A percentile compares a stretch with the other conserved stretches of the same genome.
These are phyloP conservation scores for Zoroaster sp. DNA, from an alignment of 53 echinoderm and acorn worm species.

Conservation along the genomic window DNA sequence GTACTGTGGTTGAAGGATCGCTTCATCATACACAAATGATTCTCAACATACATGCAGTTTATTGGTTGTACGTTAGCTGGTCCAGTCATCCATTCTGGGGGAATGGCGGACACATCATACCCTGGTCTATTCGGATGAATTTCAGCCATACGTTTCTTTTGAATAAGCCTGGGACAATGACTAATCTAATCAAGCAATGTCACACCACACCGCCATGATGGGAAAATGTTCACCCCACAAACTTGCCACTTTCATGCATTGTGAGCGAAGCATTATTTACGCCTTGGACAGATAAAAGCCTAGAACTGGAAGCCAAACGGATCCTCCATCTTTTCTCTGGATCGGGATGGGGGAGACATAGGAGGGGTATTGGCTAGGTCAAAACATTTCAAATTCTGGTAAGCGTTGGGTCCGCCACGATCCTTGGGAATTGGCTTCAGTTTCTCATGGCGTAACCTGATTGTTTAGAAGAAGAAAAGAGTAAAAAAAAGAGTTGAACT, in stretches of 20 bases:
- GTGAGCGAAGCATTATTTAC: slow-evolving; percentile 19
- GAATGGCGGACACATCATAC: neutral
- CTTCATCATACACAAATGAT: too few relatives aligned
- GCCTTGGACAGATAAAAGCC: slow-evolving; percentile 61
- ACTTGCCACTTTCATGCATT: slow-evolving; percentile 1
- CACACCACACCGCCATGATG: neutral
- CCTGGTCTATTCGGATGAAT: neutral
- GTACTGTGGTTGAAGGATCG: too few relatives aligned
- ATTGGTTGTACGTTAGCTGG: neutral
- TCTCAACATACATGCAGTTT: neutral
- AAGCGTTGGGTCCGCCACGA: slow-evolving; percentile 88
- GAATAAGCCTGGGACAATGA: neutral
- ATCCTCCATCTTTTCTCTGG: slow-evolving; percentile 75
- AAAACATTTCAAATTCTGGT: slow-evolving; percentile 96
- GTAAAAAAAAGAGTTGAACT: neutral
- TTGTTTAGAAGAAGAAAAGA: neutral
- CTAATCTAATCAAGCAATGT: neutral
- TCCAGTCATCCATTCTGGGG: neutral
- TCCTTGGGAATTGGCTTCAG: slow-evolving; percentile 83
- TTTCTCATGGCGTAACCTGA: slow-evolving; percentile 93
- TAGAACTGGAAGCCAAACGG: slow-evolving; percentile 77
- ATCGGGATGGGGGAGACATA: slow-evolving; percentile 65
- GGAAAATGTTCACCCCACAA: neutral
- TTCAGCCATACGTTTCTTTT: neutral
- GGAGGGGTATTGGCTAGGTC: slow-evolving; percentile 95